Base-by-base conservation (phyloP, 2,888 invertebrate species). In the Cartodere bifasciata region DNA sequence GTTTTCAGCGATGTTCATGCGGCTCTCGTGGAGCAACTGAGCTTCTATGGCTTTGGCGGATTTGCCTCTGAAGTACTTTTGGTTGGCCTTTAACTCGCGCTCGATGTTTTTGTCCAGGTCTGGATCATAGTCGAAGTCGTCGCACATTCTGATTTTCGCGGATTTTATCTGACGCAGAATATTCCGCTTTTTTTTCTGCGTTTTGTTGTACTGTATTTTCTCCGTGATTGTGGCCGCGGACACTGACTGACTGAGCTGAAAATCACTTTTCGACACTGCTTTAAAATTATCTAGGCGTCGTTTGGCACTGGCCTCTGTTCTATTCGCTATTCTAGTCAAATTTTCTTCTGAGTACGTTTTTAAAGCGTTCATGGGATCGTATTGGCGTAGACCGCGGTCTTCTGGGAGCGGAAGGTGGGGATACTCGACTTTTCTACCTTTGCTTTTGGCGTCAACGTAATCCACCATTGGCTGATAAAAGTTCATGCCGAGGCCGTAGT, bases 381-480 rank as follows among this genome's bases (percentile, higher is more conserved):
- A 78, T 51, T 75, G 73, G 41, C 70, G 65, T 39, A 79, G 60
- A 17, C 72, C 76, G 47, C 75, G 66, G 55, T 80, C 80, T 56
- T 77, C 74, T 36, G 70, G 68, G 74, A 75, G 77, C 17, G 82
- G 82, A 42, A 84, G 62, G 60, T 82, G 79, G 41, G 84, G 77
- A 14, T 28, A 29, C 42, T 56, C 56, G 25, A 45, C 43, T 38
- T 46, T 49, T 23, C 42, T 48, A 27, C 52, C 55, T 32, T 47
- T 64, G 43, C 73, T 69, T 62, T 78, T 81, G 24, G 70, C 72
- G 51, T 77, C 75, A 45, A 86, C 73, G 52, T 82, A 84, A 59
- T 86, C 83, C 49, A 86, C 74, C 84, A 86, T 84, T 28, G 85
- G 85, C 57, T 84, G 81, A 61, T 86, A 86, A 60, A 72, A 83